Evolutionary conservation across 23 tunicate genomes (phyloP), one percentile per base, ranked within the genome.

Genomic region (Clavelina lepadiformis): DNA sequence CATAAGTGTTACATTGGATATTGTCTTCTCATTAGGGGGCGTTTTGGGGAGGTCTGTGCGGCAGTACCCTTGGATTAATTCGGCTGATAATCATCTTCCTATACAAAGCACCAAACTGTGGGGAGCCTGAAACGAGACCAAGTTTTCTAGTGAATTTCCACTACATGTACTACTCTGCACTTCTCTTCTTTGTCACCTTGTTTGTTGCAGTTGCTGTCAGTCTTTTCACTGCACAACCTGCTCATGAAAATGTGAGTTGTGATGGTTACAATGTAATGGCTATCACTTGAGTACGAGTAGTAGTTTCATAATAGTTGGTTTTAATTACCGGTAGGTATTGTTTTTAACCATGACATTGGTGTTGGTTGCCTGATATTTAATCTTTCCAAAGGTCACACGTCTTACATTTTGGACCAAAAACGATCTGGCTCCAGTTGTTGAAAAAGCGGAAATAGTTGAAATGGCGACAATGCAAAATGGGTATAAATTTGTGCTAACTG

Each of bases 131-230:
- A 31, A 23, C 18, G 5, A 44, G 83, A 32, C 94, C 94, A 3
- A 25, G 60, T 35, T 65, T 85, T 34, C 66, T 85, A 11, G 30
- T 55, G 28, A 52, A 78, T 19, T 27, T 85, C 28, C 94, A 85
- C 62, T 85, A 85, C 85, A 85, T 85, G 94, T 78, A 80, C 38
- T 85, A 64, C 66, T 58, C 94, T 21, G 94, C 94, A n/a, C 31
- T 85, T 51, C 68, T 85, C 1, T 85, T 85, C 52, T 55, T 71
- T 25, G 55, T 59, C 63, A 77, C 94, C 0, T 34, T 78, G 3
- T 27, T 71, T 63, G 68, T 78, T 2, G 74, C 85, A 3, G 45
- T 71, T 1, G 44, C 56, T 1, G 73, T 78, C 18, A 80, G 87
- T 31, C 38, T 33, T 6, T 80, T 80, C 61, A 80, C 87, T 5